phyloP scores from a whole-genome alignment of 2,113 vertebrate genomes.

The Toxostoma redivivum region DNA sequence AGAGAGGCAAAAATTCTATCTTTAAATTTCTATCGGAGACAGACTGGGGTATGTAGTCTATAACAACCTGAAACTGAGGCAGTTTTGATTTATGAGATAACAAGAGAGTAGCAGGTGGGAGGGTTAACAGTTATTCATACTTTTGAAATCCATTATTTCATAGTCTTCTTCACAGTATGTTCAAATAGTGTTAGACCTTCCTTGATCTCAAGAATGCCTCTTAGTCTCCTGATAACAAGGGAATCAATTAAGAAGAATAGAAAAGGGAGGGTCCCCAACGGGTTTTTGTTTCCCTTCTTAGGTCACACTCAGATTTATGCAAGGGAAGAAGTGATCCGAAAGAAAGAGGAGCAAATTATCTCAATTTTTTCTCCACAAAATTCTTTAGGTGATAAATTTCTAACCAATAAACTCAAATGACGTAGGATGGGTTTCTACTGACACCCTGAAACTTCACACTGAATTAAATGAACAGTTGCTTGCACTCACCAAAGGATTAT shows the following conservation, averaged over 20 bases:
- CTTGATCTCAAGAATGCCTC: conserved; percentile 38
- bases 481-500: background rate
- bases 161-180: background rate
- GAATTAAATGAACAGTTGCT: conserved; percentile 30
- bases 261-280: background rate
- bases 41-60: background rate
- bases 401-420: background rate
- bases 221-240: conserved; percentile 7
- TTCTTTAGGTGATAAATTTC: background rate
- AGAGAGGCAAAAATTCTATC: background rate
- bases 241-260: conserved; percentile 25
- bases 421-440: background rate
- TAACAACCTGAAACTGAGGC: background rate
- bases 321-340: conserved; percentile 3
- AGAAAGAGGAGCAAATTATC: background rate
- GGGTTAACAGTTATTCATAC: background rate
- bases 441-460: background rate
- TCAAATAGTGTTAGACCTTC: conserved; percentile 28
- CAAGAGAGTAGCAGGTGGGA: background rate
- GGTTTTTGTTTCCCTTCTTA: background rate
- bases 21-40: background rate
- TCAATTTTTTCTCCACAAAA: background rate
- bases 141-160: background rate
- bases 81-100: background rate
- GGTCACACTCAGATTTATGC: background rate